These are phyloP conservation scores for Gymnothorax javanicus DNA, from an alignment of 2,797 vertebrate species.

Conservation along the genomic window DNA sequence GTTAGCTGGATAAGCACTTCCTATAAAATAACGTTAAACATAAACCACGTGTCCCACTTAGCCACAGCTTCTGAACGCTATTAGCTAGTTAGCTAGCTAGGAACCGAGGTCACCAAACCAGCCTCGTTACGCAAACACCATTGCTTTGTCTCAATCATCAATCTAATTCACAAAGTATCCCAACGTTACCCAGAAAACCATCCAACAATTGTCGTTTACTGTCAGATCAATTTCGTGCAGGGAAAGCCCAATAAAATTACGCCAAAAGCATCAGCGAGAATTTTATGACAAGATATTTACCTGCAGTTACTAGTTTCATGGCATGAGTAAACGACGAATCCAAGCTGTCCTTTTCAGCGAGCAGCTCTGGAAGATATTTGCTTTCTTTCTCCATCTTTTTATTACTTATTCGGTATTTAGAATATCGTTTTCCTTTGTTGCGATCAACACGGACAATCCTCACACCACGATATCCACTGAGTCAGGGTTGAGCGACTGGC, in stretches of 20 bases:
- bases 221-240: not conserved
- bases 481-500: not conserved
- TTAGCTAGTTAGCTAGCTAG: not conserved
- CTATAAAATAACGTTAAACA: not conserved
- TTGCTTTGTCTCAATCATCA: conserved; percentile 25
- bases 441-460: not conserved
- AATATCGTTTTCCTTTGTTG: not conserved
- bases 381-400: conserved; percentile 89
- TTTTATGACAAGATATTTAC: conserved; percentile 62
- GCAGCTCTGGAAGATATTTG: conserved; percentile 91
- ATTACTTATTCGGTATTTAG: conserved; percentile 34
- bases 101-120: not conserved
- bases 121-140: not conserved
- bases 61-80: too few species aligned
- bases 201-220: not conserved
- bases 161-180: not conserved
- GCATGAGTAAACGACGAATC: conserved; percentile 93
- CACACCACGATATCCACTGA: conserved; percentile 52
- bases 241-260: not conserved
- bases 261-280: not conserved
- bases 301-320: conserved; percentile 90
- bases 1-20: too few species aligned
- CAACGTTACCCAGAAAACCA: not conserved
- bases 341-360: conserved; percentile 94
- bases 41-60: conserved; percentile 23